Base-by-base conservation (phyloP, 2,113 vertebrate species). In the Toxotes jaculatrix region DNA sequence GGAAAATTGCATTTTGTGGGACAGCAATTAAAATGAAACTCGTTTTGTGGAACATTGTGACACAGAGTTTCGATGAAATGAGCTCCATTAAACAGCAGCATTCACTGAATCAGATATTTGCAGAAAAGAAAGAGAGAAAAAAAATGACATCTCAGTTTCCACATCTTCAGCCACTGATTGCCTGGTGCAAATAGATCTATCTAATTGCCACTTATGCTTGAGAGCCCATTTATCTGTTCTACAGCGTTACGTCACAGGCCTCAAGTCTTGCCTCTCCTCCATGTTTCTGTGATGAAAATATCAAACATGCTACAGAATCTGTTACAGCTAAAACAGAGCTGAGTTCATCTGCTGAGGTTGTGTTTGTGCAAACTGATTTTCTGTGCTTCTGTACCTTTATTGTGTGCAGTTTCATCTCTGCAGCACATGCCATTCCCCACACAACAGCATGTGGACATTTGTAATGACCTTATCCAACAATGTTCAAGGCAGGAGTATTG, bases 201-300 rank as follows among this genome's bases (percentile, higher is more conserved):
- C 81, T 91, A 90, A 91, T 90, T 88, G 82, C 82, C 88, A 91
- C 91, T 91, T 82, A 64, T 53, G 80, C 56, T 83, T 34, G 45
- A 90, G 80, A 85, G 82, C 72, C 64, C 79, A 79, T 92, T 89
- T 87, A 87, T 91, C 89, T 76, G 14, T 76, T 72, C 74, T 82
- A 69, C 70, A 62, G 56, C 40, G 64, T 85, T 82, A 80, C 69
- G 23, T 86, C 84, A 91, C 57, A 38, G 51, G 34, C 60, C 56
- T 67, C 10, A 23, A 79, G 62, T 55, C 27, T 61, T 45, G 61
- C 73, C 17, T 85, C 67, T 61, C n/a, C 42, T 63, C 34, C 0
- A 7, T 74, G 40, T 72, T 79, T 74, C 55, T 70, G 45, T 34
- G 17, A 17, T 69, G 59, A 47, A 70, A 77, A 80, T 64, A 14